Evolutionary conservation across 2,797 vertebrate genomes (phyloP).

Genomic region (Anniella stebbinsi): DNA sequence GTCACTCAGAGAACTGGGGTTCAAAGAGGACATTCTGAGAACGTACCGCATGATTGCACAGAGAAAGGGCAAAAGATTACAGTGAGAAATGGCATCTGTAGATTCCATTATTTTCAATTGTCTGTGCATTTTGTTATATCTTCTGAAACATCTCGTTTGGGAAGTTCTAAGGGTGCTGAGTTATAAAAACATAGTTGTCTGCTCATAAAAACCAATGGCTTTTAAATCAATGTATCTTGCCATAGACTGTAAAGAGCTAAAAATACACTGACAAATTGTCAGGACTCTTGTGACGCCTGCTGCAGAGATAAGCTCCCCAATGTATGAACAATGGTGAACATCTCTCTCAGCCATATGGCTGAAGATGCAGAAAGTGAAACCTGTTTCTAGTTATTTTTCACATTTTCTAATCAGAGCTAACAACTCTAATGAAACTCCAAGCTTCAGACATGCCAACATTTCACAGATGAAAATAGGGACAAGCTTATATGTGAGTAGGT

Average conservation of each 20-base stretch:
- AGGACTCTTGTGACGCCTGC: background rate
- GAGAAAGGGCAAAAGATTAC: background rate
- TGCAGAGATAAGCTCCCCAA: background rate
- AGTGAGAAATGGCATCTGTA: background rate
- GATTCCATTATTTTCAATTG: slow-evolving; percentile 12
- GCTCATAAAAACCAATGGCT: background rate
- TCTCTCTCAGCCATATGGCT: background rate
- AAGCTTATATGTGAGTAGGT: background rate
- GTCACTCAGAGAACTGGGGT: background rate
- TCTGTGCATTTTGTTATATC: slow-evolving; percentile 3
- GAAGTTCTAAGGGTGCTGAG: background rate
- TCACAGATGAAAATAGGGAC: background rate
- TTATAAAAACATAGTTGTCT: background rate
- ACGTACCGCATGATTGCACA: background rate
- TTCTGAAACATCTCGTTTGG: background rate
- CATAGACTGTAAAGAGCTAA: background rate
- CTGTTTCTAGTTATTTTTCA: background rate
- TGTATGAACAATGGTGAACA: background rate
- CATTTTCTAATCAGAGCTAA: background rate
- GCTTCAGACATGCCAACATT: background rate
- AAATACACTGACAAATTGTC: background rate
- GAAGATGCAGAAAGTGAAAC: background rate
- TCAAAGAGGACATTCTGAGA: slow-evolving; percentile 16
- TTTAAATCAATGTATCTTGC: background rate
- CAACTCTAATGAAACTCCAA: background rate